A percentile compares a stretch with the other conserved stretches of the same genome.
Evolutionary conservation across 1,140 invertebrate species (phyloP).

Genomic region (Neelides sp.): DNA sequence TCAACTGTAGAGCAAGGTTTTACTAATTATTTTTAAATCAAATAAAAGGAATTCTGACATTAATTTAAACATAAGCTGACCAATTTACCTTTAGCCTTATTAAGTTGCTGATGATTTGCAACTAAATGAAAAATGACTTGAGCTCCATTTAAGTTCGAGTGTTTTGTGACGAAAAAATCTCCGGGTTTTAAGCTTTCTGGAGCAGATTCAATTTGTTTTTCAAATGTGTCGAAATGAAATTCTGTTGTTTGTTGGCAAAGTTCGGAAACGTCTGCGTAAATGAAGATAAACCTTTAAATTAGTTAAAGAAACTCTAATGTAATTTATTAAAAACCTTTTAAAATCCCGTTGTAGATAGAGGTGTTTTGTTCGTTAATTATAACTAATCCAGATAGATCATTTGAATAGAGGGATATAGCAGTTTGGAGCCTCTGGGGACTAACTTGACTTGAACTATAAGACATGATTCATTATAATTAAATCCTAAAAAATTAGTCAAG

Average conservation of each 20-base stretch:
- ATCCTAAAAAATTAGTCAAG: background rate
- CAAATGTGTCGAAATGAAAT: slow-evolving; percentile 77
- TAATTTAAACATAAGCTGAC: slow-evolving; percentile 31
- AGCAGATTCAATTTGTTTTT: slow-evolving; percentile 61
- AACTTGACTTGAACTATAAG: slow-evolving; percentile 26
- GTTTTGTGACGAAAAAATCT: slow-evolving; percentile 85
- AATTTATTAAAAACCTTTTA: slow-evolving; percentile 45
- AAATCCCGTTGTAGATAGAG: slow-evolving; percentile 56
- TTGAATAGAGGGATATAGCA: slow-evolving; percentile 82
- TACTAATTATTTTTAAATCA: slow-evolving; percentile 4
- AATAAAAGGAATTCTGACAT: slow-evolving; percentile 8
- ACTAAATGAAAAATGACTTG: slow-evolving; percentile 93
- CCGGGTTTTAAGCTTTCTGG: slow-evolving; percentile 54
- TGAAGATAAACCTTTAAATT: background rate
- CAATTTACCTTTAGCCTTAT: slow-evolving; percentile 36
- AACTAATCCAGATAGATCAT: slow-evolving; percentile 75
- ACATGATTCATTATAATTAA: background rate
- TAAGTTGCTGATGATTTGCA: slow-evolving; percentile 47
- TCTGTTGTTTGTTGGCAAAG: slow-evolving; percentile 59
- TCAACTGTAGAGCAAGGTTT: slow-evolving; percentile 47
- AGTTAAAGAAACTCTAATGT: background rate
- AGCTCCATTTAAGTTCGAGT: slow-evolving; percentile 88
- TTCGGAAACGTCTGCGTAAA: slow-evolving; percentile 42
- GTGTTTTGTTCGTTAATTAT: slow-evolving; percentile 66
- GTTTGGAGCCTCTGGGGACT: slow-evolving; percentile 75